Base-by-base conservation (phyloP, 2,888 invertebrate genomes). In the Siphlonurus alternatus region DNA sequence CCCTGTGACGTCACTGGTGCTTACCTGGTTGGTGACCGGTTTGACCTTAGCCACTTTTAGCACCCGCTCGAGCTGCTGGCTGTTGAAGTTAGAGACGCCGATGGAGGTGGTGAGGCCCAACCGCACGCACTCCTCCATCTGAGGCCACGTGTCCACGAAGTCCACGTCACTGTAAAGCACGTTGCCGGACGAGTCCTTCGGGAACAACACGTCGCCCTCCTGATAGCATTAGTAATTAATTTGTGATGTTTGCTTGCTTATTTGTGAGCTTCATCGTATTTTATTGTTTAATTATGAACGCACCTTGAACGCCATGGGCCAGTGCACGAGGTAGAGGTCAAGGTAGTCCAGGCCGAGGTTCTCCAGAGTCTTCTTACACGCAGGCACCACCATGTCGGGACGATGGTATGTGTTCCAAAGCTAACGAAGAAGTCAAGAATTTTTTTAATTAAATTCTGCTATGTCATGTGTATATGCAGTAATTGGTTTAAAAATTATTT, bases 371-470 rank as follows among this genome's bases (percentile, higher is more conserved):
- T 79, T 78, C 70, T 81, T 80, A 23, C 91, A 76, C 0, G 87
- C 86, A 0, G 81, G 78, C 61, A 84, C 81, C 7, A 94, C 95
- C 67, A 88, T 75, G 66, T 90, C 88, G 0, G 83, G 82, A 20
- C 83, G 82, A 74, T 96, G 95, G 75, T 83, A 90, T 0, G 90
- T 92, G 77, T 93, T 92, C 94, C 94, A 94, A 2, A 92, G 74
- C 81, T 93, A 54, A 15, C 63, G 63, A n/a, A n/a, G n/a, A n/a
- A 23, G 23, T 10, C 38, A 38, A 38, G n/a, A n/a, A n/a, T n/a
- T n/a, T n/a, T n/a, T n/a, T n/a, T n/a, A n/a, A n/a, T n/a, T n/a
- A n/a, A n/a, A n/a, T n/a, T n/a, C n/a, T n/a, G n/a, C n/a, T n/a
- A n/a, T n/a, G n/a, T n/a, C n/a, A n/a, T n/a, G n/a, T n/a, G n/a